Percentiles rank a stretch among this genome's conserved stretches.
Evolutionary conservation across 2,888 invertebrate genomes (phyloP).

Genomic region (Volucella inflata): DNA sequence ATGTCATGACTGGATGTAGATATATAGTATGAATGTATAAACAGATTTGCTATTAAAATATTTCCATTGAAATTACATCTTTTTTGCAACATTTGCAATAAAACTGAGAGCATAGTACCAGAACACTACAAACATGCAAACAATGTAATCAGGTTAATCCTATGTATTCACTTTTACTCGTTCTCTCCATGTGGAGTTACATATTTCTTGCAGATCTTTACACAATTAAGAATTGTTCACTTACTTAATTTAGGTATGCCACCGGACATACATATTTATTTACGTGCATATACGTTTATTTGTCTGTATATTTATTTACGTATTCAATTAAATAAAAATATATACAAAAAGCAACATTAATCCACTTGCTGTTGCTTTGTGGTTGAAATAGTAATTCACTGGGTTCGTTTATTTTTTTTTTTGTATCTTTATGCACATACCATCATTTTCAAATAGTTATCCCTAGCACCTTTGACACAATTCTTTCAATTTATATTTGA

Average conservation of each 20-base stretch:
- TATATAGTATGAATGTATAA: slow-evolving; percentile 26
- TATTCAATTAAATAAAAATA: neutral
- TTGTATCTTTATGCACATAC: slow-evolving; percentile 41
- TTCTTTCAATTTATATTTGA: slow-evolving; percentile 23
- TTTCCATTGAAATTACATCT: slow-evolving; percentile 53
- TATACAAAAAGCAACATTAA: neutral
- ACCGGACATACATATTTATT: slow-evolving; percentile 8
- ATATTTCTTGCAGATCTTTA: slow-evolving; percentile 33
- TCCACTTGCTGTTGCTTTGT: slow-evolving; percentile 24
- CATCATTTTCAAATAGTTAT: slow-evolving; percentile 49
- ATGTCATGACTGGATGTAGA: slow-evolving; percentile 46
- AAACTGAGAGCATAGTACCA: slow-evolving; percentile 30
- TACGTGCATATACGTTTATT: neutral
- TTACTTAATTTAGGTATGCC: slow-evolving; percentile 25
- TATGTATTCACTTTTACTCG: slow-evolving; percentile 38
- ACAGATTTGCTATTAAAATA: slow-evolving; percentile 38
- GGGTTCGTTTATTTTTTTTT: neutral
- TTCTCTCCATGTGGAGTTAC: slow-evolving; percentile 52
- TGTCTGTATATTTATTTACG: too few relatives aligned
- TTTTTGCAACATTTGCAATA: slow-evolving; percentile 61
- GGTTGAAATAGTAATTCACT: neutral
- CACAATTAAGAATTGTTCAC: slow-evolving; percentile 47
- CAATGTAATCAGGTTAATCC: slow-evolving; percentile 64
- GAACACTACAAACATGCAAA: slow-evolving; percentile 9
- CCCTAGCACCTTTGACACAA: slow-evolving; percentile 43